A percentile compares a stretch with the other conserved stretches of the same genome.
Evolutionary conservation across 2,113 vertebrate genomes (phyloP).

Genomic region (Pogona vitticeps): DNA sequence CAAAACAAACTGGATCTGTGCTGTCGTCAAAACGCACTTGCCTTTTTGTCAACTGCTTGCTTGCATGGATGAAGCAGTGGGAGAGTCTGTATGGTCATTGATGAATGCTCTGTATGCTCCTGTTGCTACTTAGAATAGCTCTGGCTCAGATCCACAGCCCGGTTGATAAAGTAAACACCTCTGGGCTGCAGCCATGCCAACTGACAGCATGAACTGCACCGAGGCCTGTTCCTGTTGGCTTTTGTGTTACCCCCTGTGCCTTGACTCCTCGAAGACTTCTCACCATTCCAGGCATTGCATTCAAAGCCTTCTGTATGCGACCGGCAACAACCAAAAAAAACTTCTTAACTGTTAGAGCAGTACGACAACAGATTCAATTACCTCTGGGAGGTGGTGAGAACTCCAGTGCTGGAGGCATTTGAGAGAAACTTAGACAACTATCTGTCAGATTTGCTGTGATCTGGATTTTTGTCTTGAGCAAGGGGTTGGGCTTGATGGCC

Average conservation of each 20-base stretch:
- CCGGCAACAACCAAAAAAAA: too few relatives aligned
- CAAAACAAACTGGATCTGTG: conserved; percentile 4
- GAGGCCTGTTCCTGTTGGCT: neutral
- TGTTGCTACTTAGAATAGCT: conserved; percentile 72
- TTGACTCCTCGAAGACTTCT: neutral
- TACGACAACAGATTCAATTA: too few relatives aligned
- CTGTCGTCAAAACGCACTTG: conserved; percentile 17
- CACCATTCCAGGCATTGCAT: neutral
- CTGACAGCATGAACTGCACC: conserved; percentile 56
- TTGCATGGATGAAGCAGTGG: conserved; percentile 26
- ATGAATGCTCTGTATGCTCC: conserved; percentile 57
- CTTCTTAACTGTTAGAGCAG: too few relatives aligned
- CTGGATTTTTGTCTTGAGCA: too few relatives aligned
- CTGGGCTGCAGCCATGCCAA: conserved; percentile 41
- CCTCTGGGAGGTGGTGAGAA: too few relatives aligned
- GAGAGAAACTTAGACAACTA: too few relatives aligned
- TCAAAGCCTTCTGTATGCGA: too few relatives aligned
- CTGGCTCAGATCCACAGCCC: conserved; percentile 64
- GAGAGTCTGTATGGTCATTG: conserved; percentile 71
- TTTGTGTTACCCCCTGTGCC: too few relatives aligned
- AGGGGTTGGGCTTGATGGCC: too few relatives aligned
- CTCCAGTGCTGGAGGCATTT: too few relatives aligned
- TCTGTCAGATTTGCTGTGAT: too few relatives aligned
- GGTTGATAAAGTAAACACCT: conserved; percentile 70
- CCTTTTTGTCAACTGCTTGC: neutral